These are phyloP conservation scores for Iphiclides podalirius DNA, from an alignment of 2,888 invertebrate genomes.

Conservation along the genomic window DNA sequence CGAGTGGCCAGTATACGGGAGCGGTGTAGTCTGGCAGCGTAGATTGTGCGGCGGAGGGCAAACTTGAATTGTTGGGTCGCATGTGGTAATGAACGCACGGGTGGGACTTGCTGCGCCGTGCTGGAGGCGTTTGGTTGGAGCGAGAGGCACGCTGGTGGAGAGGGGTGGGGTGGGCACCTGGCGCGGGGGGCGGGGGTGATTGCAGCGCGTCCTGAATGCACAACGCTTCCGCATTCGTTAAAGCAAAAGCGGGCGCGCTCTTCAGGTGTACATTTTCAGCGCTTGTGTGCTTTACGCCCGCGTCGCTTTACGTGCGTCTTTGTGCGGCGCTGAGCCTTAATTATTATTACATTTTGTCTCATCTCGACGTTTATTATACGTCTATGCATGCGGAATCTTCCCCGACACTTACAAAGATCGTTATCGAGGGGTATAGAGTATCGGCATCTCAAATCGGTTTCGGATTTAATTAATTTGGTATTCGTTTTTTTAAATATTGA, in stretches of 20 bases:
- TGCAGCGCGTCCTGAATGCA: slow-evolving; percentile 76
- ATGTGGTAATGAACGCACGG: slow-evolving; percentile 78
- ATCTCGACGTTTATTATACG: slow-evolving; percentile 48
- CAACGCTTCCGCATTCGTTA: slow-evolving; percentile 80
- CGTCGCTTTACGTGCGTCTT: slow-evolving; percentile 71
- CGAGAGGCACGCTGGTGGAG: slow-evolving; percentile 52
- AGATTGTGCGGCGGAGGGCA: slow-evolving; percentile 78
- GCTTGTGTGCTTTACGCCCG: slow-evolving; percentile 73
- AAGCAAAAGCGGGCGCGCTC: slow-evolving; percentile 78
- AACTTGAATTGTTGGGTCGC: slow-evolving; percentile 79
- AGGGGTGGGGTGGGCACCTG: slow-evolving; percentile 35
- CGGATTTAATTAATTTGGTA: too few species aligned
- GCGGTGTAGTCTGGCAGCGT: slow-evolving; percentile 69
- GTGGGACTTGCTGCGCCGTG: slow-evolving; percentile 65
- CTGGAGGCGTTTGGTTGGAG: slow-evolving; percentile 71
- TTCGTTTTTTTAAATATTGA: too few species aligned
- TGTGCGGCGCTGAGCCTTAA: slow-evolving; percentile 69
- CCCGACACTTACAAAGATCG: too few species aligned
- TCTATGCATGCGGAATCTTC: slow-evolving; percentile 26
- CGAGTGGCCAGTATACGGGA: slow-evolving; percentile 70
- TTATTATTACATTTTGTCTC: slow-evolving; percentile 74
- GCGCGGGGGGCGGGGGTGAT: slow-evolving; percentile 44
- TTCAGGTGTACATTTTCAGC: slow-evolving; percentile 80
- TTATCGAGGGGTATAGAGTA: too few species aligned
- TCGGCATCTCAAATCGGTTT: too few species aligned